Evolutionary conservation across 1,140 invertebrate genomes (phyloP).

Genomic region (Eumaeus atala): DNA sequence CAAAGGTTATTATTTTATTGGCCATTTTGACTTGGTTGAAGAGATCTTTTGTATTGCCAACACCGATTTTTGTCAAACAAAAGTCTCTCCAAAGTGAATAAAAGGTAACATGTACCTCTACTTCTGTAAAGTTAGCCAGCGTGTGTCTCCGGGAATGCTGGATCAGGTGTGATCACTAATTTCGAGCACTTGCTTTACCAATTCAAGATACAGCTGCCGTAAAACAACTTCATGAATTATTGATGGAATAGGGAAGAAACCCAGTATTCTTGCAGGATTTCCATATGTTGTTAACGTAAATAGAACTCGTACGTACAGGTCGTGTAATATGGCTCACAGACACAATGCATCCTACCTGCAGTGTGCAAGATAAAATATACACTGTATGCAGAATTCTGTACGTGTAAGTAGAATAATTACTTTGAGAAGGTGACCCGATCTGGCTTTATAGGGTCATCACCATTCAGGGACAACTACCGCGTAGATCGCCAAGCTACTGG

Average conservation of each 20-base stretch:
- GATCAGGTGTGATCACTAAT: conserved; percentile 7
- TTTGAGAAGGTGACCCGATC: no score
- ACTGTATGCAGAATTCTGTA: no score
- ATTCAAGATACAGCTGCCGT: conserved; percentile 6
- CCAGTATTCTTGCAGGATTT: conserved; percentile 8
- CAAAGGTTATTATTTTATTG: background rate
- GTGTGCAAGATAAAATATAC: no score
- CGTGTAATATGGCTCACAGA: no score
- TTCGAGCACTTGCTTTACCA: conserved; percentile 4
- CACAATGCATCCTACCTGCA: no score
- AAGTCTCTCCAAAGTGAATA: conserved; percentile 2
- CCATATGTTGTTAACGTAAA: background rate
- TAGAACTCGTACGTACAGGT: no score
- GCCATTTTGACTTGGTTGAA: background rate
- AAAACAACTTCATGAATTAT: conserved; percentile 12
- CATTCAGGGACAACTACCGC: no score
- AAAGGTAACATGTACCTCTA: background rate
- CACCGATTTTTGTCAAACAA: background rate
- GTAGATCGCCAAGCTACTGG: no score
- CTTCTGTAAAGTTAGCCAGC: background rate
- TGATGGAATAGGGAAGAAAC: conserved; percentile 9
- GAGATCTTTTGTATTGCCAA: background rate
- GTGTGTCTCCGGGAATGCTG: conserved; percentile 2
- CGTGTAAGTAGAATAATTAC: no score
- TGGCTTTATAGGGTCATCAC: no score